phyloP scores from a whole-genome alignment of 2,113 vertebrate genomes.

The Pollachius pollachius region DNA sequence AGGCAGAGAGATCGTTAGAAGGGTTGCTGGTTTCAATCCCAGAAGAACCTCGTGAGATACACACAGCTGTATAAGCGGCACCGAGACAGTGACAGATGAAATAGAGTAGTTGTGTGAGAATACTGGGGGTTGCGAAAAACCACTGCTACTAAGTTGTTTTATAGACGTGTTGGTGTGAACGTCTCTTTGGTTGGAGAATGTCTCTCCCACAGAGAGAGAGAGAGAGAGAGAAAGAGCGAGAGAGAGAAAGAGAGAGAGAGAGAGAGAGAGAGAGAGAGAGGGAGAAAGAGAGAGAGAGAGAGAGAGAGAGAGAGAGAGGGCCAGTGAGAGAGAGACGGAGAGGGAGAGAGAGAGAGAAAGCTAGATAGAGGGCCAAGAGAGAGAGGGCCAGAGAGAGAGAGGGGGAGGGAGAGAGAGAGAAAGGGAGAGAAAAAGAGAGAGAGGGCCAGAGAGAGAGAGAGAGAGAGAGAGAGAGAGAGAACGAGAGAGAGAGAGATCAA shows the following conservation, averaged over 20 bases:
- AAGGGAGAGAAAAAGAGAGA: not conserved
- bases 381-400: no score
- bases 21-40: slow-evolving; percentile 40
- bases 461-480: no score
- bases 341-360: no score
- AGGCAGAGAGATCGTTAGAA: slow-evolving; percentile 45
- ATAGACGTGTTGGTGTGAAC: slow-evolving; percentile 6
- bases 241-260: no score
- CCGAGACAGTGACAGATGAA: slow-evolving; percentile 21
- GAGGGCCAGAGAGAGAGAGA: not conserved
- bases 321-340: no score
- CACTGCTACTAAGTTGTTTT: slow-evolving; percentile 12
- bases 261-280: no score
- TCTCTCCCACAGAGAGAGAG: slow-evolving; percentile 10
- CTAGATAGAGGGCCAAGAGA: no score
- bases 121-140: not conserved
- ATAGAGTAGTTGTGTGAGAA: not conserved
- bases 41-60: slow-evolving; percentile 28
- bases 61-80: slow-evolving; percentile 60
- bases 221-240: no score
- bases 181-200: not conserved
- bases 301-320: no score
- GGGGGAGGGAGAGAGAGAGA: not conserved
- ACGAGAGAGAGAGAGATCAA: no score
- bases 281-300: no score